These are phyloP conservation scores for Psettodes erumei DNA, from an alignment of 2,113 vertebrate species.

Conservation along the genomic window DNA sequence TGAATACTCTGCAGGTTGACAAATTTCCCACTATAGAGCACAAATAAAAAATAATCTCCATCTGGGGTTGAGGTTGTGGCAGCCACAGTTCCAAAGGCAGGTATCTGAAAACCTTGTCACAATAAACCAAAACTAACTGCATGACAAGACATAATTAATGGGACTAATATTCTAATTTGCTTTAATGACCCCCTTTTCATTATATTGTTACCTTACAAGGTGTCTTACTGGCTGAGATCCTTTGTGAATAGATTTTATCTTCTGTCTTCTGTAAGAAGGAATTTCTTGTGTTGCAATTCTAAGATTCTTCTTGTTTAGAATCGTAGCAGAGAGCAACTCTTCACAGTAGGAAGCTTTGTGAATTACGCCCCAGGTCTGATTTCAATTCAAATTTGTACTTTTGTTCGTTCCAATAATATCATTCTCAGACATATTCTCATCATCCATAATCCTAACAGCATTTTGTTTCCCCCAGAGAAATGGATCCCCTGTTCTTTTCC, in stretches of 20 bases:
- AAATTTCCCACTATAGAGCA: conserved; percentile 1
- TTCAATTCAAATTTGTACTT: conserved; percentile 5
- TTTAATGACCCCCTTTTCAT: neutral
- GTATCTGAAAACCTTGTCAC: conserved; percentile 1
- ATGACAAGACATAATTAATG: neutral
- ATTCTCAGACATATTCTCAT: conserved; percentile 2
- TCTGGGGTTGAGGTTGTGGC: neutral
- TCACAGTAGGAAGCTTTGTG: neutral
- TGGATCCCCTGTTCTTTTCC: neutral
- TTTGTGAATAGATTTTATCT: neutral
- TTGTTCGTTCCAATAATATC: conserved; percentile 8
- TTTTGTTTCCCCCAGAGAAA: conserved; percentile 23
- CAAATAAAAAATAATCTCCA: neutral
- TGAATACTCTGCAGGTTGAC: neutral
- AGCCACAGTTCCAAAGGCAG: conserved; percentile 2
- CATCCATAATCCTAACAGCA: conserved; percentile 14
- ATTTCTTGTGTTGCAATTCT: neutral
- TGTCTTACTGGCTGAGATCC: neutral
- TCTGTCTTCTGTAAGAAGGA: neutral
- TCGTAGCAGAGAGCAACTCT: neutral
- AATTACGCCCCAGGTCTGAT: neutral
- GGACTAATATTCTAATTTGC: neutral
- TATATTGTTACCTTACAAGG: neutral
- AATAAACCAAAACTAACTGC: neutral
- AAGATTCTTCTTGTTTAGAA: neutral